Conservation (phyloP, 2,113 vertebrate species). For the Dolichotis patagonum region DNA sequence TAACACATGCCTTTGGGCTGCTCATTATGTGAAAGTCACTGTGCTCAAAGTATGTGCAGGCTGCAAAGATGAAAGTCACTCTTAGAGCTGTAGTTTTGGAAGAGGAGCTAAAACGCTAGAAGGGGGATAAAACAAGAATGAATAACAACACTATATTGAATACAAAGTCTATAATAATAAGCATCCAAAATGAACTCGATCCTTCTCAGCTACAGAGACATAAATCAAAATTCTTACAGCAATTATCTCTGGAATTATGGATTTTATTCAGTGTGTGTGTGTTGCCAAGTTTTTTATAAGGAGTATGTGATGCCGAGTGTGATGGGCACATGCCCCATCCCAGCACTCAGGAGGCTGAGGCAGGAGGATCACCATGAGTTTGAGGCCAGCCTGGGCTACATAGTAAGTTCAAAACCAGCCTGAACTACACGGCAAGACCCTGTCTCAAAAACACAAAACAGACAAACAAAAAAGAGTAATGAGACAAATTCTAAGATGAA, state of each 20-base stretch:
- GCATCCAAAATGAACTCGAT: neutral
- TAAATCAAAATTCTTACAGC: neutral
- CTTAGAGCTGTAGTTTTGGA: neutral
- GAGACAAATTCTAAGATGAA: conserved; percentile 6
- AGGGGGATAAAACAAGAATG: neutral
- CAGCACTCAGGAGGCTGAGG: neutral
- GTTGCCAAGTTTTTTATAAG: conserved; percentile 6
- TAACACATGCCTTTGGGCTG: neutral
- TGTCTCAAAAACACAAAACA: neutral
- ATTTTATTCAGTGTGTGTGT: neutral
- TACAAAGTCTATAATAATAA: neutral
- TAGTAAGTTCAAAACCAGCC: neutral
- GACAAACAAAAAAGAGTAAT: neutral
- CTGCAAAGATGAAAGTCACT: neutral
- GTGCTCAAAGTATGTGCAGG: neutral
- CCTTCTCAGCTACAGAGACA: neutral
- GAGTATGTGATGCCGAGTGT: neutral
- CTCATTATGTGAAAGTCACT: neutral
- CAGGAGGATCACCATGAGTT: neutral
- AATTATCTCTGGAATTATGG: neutral
- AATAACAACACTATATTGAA: neutral
- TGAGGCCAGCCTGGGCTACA: neutral
- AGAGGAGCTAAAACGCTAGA: conserved; percentile 29
- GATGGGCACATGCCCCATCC: neutral
- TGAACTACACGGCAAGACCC: neutral